Evolutionary conservation across 2,113 vertebrate species (phyloP).

Genomic region (Cathartes aura): DNA sequence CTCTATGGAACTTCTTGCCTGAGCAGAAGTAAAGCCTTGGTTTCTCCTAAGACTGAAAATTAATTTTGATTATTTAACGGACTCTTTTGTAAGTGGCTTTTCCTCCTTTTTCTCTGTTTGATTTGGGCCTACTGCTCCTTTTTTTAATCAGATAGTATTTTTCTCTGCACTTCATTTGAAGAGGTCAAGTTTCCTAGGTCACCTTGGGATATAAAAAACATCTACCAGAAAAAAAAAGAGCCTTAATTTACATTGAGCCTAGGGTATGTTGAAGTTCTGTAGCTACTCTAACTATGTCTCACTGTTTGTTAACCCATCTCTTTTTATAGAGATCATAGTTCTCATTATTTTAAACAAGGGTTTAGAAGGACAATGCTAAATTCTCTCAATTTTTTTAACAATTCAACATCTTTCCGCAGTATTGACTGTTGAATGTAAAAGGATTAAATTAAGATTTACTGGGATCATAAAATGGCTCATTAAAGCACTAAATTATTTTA

Average conservation of each 20-base stretch:
- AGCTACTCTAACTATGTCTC: not conserved
- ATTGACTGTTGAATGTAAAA: not conserved
- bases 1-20: not conserved
- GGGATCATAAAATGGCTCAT: not conserved
- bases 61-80: not conserved
- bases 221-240: not conserved
- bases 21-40: not conserved
- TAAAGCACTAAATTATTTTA: not conserved
- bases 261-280: not conserved
- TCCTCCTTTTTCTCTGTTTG: not conserved
- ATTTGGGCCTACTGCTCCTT: not conserved
- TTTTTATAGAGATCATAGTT: not conserved
- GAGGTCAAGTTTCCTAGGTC: slow-evolving; percentile 30
- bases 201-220: slow-evolving; percentile 25
- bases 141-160: not conserved
- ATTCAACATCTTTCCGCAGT: not conserved
- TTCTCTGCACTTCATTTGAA: slow-evolving; percentile 1
- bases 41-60: not conserved
- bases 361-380: not conserved
- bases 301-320: not conserved
- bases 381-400: not conserved
- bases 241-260: not conserved
- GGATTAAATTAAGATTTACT: not conserved
- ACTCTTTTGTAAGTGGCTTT: not conserved
- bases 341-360: not conserved